These are phyloP conservation scores for Eurystomus gularis DNA, from an alignment of 2,113 vertebrate genomes.

Conservation along the genomic window DNA sequence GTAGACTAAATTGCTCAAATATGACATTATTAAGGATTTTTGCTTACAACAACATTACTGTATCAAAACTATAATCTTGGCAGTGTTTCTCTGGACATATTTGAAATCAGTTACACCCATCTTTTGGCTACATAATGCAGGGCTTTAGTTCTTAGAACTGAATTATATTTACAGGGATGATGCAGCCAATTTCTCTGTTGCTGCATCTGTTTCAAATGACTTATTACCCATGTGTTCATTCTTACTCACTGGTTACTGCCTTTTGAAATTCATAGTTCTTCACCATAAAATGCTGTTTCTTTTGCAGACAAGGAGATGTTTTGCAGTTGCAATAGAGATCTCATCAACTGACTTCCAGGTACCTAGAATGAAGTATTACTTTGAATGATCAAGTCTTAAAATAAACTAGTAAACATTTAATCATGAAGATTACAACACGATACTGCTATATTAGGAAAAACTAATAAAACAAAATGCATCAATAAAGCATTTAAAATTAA, in stretches of 20 bases:
- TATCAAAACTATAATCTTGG: conserved; percentile 5
- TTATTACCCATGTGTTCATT: not conserved
- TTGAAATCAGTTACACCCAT: conserved; percentile 49
- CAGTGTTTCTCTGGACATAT: not conserved
- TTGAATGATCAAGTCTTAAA: not conserved
- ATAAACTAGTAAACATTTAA: too few relatives aligned
- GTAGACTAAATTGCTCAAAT: not conserved
- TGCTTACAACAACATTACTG: not conserved
- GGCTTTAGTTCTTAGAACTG: not conserved
- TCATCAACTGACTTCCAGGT: not conserved
- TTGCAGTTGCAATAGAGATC: not conserved
- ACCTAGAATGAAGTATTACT: not conserved
- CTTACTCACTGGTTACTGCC: not conserved
- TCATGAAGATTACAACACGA: not conserved
- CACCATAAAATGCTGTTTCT: not conserved
- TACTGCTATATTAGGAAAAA: not conserved
- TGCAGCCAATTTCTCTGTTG: not conserved
- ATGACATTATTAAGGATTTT: not conserved
- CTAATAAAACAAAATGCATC: not conserved
- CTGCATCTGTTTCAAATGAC: conserved; percentile 27
- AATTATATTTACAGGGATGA: not conserved
- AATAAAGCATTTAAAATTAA: not conserved
- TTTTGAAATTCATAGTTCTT: not conserved
- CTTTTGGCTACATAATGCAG: not conserved
- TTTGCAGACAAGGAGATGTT: not conserved